phyloP scores from a whole-genome alignment of 2,888 invertebrate genomes.

The Caenorhabditis sp. region DNA sequence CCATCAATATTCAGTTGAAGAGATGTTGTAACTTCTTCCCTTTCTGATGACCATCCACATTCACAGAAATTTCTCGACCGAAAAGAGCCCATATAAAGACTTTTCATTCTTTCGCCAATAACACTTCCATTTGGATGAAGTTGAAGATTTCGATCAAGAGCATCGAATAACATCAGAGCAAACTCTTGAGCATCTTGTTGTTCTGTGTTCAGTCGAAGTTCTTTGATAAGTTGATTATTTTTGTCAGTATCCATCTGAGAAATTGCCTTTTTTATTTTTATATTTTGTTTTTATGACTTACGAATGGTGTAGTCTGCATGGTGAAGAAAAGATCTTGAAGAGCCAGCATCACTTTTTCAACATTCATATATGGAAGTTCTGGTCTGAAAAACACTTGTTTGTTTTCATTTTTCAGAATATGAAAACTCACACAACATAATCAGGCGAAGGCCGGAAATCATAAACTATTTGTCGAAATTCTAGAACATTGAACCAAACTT shows the following conservation, averaged over 20 bases:
- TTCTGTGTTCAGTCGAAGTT: constrained; percentile 56
- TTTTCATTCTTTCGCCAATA: constrained; percentile 32
- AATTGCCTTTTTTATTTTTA: too few species aligned
- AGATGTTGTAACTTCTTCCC: constrained; percentile 26
- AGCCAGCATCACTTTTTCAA: constrained; percentile 61
- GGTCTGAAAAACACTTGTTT: constrained; percentile 22
- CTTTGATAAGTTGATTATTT: constrained; percentile 40
- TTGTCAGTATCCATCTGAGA: constrained; percentile 57
- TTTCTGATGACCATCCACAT: constrained; percentile 45
- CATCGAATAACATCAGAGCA: constrained; percentile 62
- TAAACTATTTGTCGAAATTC: constrained; percentile 66
- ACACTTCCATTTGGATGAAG: constrained; percentile 61
- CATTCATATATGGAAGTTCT: constrained; percentile 54
- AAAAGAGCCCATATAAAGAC: constrained; percentile 22
- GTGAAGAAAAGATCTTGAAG: constrained; percentile 64
- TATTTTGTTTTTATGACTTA: constrained; percentile 25
- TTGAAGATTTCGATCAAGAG: constrained; percentile 59
- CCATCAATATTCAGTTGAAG: constrained; percentile 60
- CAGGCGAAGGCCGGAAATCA: constrained; percentile 55
- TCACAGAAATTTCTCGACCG: constrained; percentile 40
- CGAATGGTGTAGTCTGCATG: constrained; percentile 65
- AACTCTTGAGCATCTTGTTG: constrained; percentile 70
- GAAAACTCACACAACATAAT: constrained; percentile 39
- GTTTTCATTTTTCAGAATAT: neutral
- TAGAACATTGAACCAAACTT: constrained; percentile 69